phyloP scores from a whole-genome alignment of 1,140 invertebrate genomes.

The Bradynema listronoti region DNA sequence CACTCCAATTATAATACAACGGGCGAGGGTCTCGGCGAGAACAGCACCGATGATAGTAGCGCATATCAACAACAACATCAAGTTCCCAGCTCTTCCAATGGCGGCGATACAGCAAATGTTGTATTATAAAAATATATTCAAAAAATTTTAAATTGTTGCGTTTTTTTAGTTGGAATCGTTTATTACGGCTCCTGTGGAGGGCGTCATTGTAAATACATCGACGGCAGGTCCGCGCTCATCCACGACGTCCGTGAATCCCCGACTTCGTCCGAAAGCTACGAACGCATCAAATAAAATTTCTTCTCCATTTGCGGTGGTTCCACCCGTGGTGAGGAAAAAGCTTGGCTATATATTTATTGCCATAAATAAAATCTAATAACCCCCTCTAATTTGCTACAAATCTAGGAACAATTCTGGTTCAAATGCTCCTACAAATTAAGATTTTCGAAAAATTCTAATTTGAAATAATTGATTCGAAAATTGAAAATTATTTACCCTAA shows the following conservation, averaged over 20 bases:
- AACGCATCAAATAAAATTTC: not conserved
- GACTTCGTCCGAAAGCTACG: conserved; percentile 49
- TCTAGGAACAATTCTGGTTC: no score
- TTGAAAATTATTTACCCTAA: no score
- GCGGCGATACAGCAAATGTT: not conserved
- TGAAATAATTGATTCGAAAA: no score
- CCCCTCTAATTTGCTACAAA: no score
- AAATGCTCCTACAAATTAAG: no score
- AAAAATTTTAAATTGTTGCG: conserved; percentile 3
- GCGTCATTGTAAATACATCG: conserved; percentile 47
- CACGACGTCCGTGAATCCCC: conserved; percentile 57
- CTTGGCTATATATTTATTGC: conserved; percentile 8
- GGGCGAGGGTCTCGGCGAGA: not conserved
- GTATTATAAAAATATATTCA: not conserved
- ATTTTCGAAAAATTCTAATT: no score
- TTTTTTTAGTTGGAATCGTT: not conserved
- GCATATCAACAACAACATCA: not conserved
- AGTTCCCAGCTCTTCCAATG: not conserved
- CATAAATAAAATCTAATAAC: no score
- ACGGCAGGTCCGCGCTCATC: conserved; percentile 15
- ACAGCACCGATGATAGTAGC: not conserved
- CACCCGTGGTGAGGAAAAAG: no score
- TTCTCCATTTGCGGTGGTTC: conserved; percentile 1
- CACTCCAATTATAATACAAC: not conserved
- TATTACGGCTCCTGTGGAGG: conserved; percentile 20